Conservation (phyloP, 2,888 invertebrate species). For the Papilio protenor region DNA sequence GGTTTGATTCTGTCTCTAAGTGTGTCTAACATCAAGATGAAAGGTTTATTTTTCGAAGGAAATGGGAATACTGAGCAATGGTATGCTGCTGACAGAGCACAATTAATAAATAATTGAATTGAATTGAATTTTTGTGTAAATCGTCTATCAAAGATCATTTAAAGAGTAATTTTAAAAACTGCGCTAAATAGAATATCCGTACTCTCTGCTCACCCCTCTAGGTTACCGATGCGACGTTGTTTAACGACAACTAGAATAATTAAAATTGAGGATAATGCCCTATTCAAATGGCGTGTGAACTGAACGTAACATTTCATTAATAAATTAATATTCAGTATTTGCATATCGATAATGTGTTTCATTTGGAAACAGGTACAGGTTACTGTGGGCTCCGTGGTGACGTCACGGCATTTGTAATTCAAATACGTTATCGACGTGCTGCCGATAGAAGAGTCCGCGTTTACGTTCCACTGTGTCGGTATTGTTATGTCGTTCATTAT, state of each 20-base stretch:
- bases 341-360: constrained; percentile 7
- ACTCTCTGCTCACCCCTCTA: too few relatives aligned
- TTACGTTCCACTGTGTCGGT: constrained; percentile 44
- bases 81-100: too few relatives aligned
- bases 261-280: background rate
- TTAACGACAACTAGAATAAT: background rate
- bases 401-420: constrained; percentile 57
- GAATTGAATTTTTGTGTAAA: too few relatives aligned
- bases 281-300: background rate
- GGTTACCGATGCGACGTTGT: background rate
- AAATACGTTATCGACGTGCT: constrained; percentile 53
- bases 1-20: background rate
- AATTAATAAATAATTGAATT: too few relatives aligned
- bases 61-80: too few relatives aligned
- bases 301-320: background rate
- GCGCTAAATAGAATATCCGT: too few relatives aligned
- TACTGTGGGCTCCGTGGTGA: constrained; percentile 31
- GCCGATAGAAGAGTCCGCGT: constrained; percentile 54
- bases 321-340: constrained; percentile 6
- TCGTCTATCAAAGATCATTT: too few relatives aligned
- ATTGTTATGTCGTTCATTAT: constrained; percentile 52
- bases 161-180: too few relatives aligned
- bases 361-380: constrained; percentile 19
- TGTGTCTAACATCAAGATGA: too few relatives aligned
- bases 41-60: too few relatives aligned